Evolutionary conservation across 2,113 vertebrate genomes (phyloP).

Genomic region (Plotosus lineatus): DNA sequence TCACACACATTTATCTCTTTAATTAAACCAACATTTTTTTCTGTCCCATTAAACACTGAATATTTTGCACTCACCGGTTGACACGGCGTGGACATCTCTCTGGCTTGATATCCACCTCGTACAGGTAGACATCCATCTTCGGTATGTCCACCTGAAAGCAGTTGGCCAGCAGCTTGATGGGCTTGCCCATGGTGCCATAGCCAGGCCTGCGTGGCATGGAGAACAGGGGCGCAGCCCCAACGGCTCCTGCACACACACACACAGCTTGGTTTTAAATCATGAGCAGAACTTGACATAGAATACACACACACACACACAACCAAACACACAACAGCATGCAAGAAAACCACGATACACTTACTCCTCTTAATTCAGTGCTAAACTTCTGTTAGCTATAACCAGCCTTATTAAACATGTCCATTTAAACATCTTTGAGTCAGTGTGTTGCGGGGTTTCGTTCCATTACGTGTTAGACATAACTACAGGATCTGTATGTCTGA

Average conservation of each 20-base stretch:
- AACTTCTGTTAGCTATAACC: neutral
- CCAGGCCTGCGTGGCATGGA: conserved; percentile 90
- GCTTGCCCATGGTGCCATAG: conserved; percentile 96
- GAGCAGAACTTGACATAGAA: neutral
- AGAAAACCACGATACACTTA: too few species aligned
- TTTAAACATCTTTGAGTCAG: neutral
- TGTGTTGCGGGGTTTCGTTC: too few species aligned
- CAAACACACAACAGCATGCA: too few species aligned
- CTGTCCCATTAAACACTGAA: neutral
- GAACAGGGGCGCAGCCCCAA: conserved; percentile 89
- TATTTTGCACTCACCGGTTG: conserved; percentile 79
- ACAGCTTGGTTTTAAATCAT: neutral
- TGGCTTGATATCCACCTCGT: conserved; percentile 97
- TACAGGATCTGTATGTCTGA: neutral
- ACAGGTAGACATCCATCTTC: conserved; percentile 98
- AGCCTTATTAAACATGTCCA: neutral
- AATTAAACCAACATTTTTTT: neutral
- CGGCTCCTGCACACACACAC: conserved; percentile 74
- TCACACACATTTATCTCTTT: neutral
- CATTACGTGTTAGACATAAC: neutral
- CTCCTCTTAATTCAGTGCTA: neutral
- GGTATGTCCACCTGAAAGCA: conserved; percentile 99
- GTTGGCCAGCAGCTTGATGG: conserved; percentile 98
- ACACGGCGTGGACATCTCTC: conserved; percentile 96
- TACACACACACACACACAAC: neutral